A percentile compares a stretch with the other conserved stretches of the same genome.
Conservation (phyloP, 1,140 invertebrate species). For the Myzus persicae region DNA sequence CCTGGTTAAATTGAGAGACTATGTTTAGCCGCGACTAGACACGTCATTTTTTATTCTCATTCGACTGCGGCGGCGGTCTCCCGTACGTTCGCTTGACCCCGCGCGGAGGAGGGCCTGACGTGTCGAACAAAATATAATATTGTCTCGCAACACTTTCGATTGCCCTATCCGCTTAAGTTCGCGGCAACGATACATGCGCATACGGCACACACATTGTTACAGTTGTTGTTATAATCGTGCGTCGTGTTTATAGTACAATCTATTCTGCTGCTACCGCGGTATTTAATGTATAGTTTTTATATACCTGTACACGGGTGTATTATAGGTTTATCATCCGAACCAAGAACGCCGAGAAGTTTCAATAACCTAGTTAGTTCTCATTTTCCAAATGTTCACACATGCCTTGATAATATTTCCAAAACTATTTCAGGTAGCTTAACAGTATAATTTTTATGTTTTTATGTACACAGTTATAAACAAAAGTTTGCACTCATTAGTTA, state of each 20-base stretch:
- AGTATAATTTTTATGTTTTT: neutral
- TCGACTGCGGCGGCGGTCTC: neutral
- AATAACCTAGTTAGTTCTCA: neutral
- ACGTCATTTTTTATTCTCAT: neutral
- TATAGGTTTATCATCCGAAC: no score
- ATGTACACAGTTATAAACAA: neutral
- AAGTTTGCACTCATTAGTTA: neutral
- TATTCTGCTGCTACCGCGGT: neutral
- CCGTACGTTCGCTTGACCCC: neutral
- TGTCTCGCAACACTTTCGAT: conserved; percentile 13
- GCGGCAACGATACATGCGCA: neutral
- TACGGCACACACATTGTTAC: neutral
- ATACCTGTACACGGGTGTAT: neutral
- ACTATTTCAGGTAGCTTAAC: neutral
- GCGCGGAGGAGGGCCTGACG: neutral
- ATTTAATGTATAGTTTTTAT: neutral
- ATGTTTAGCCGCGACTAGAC: neutral
- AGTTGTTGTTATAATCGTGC: neutral
- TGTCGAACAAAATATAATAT: neutral
- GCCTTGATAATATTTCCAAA: neutral
- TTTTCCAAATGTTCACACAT: neutral
- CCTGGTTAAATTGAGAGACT: conserved; percentile 40
- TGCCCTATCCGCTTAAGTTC: neutral
- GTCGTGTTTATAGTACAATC: neutral
- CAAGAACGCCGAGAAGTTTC: neutral